phyloP scores from a whole-genome alignment of 2,888 invertebrate genomes.

The Troides oblongomaculatus region DNA sequence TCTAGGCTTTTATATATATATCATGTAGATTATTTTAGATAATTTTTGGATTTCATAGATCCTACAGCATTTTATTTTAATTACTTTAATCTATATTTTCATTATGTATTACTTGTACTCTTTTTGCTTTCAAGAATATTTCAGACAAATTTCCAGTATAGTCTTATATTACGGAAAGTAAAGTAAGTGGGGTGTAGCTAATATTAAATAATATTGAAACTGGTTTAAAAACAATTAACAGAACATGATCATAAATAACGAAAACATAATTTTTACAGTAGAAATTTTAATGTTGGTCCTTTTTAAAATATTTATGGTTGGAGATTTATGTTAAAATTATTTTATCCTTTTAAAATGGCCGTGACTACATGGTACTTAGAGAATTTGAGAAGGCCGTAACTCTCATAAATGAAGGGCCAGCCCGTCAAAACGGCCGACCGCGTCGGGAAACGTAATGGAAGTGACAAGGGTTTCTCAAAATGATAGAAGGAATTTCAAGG shows the following conservation, averaged over 20 bases:
- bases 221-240: not conserved
- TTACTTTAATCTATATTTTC: too few relatives aligned
- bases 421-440: conserved; percentile 59
- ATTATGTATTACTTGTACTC: too few relatives aligned
- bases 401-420: conserved; percentile 70
- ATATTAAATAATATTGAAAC: too few relatives aligned
- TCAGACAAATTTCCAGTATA: too few relatives aligned
- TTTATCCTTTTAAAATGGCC: conserved; percentile 39
- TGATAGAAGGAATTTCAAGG: conserved; percentile 71
- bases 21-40: not conserved
- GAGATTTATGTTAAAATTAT: conserved; percentile 19
- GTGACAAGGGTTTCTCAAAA: conserved; percentile 75
- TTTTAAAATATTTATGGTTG: not conserved
- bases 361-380: conserved; percentile 59
- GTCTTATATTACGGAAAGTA: too few relatives aligned
- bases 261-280: too few relatives aligned
- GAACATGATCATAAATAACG: too few relatives aligned
- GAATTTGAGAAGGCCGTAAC: conserved; percentile 72
- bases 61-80: too few relatives aligned
- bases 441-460: conserved; percentile 68
- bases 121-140: too few relatives aligned
- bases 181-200: too few relatives aligned
- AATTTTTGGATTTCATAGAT: too few relatives aligned
- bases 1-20: not conserved
- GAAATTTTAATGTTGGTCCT: too few relatives aligned